Evolutionary conservation across 2,113 vertebrate species (phyloP), one percentile per base, ranked within the genome.

Genomic region (Eudyptes chrysolophus): DNA sequence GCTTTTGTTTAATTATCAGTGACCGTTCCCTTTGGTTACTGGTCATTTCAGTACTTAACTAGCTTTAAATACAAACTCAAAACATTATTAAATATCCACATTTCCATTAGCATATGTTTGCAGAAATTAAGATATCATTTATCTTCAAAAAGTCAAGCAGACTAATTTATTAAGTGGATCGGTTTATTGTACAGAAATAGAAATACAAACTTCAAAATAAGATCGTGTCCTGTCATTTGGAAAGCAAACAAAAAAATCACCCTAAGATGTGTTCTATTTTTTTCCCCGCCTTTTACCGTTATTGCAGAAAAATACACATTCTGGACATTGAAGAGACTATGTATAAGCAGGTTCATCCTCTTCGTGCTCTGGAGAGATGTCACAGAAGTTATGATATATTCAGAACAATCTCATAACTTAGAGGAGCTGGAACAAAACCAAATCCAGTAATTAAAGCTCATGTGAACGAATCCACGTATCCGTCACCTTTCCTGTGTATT

Each of bases 21-120:
- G 97, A 97, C 94, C 62, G 44, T 97, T 98, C 92, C 97, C 94
- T 98, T 98, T 98, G 92, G 92, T 97, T 98, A 92, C 90, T 97
- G 96, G 94, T 97, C 89, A 95, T 97, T 98, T 98, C 95, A 96
- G 74, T 93, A 93, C 90, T 88, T 94, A 94, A 95, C 71, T 97
- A 71, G 76, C 74, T 96, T 96, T 96, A 97, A 98, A 97, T 94
- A 77, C 71, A 95, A 78, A 68, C 72, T 96, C 85, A 95, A 96
- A 97, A 89, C 61, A 92, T 93, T 96, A 90, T 95, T 96, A 96
- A 98, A 97, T 91, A 94, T 90, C 72, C 77, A 40, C 19, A 74
- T 87, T 94, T 81, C 32, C 18, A 29, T 88, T 96, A 94, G 80
- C 62, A 52, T 82, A 95, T 75, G 65, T 96, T 95, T 95, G 84